A percentile compares a stretch with the other conserved stretches of the same genome.
phyloP scores from a whole-genome alignment of 2,113 vertebrate genomes.

The Callospermophilus lateralis region DNA sequence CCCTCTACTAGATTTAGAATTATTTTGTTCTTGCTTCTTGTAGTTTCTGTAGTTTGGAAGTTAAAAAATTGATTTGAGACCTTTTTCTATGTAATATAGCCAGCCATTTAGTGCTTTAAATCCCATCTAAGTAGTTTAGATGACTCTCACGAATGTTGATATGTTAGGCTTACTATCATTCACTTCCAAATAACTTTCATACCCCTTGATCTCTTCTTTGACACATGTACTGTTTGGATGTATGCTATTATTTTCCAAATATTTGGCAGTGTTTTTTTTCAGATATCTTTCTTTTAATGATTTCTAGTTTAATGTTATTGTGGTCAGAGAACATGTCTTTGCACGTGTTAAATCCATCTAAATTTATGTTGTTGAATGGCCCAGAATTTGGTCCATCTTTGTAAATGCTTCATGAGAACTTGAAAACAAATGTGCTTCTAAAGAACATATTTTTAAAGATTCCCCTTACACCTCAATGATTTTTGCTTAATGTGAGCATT shows the following conservation, averaged over 20 bases:
- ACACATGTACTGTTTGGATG: neutral
- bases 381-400: neutral
- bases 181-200: neutral
- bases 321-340: neutral
- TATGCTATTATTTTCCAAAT: neutral
- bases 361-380: neutral
- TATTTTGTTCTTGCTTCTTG: neutral
- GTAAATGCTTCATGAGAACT: neutral
- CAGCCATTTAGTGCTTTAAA: neutral
- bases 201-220: neutral
- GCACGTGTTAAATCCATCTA: neutral
- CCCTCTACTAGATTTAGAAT: neutral
- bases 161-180: neutral
- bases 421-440: neutral
- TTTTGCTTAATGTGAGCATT: neutral
- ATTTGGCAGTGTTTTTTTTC: neutral
- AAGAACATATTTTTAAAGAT: neutral
- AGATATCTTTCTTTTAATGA: neutral
- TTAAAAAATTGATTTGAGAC: neutral
- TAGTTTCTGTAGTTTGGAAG: neutral
- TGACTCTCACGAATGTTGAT: neutral
- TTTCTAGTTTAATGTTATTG: slow-evolving; percentile 45
- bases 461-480: neutral
- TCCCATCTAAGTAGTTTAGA: neutral
- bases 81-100: neutral